Conservation (phyloP, 1,140 invertebrate species). For the Brachionus calyciflorus region DNA sequence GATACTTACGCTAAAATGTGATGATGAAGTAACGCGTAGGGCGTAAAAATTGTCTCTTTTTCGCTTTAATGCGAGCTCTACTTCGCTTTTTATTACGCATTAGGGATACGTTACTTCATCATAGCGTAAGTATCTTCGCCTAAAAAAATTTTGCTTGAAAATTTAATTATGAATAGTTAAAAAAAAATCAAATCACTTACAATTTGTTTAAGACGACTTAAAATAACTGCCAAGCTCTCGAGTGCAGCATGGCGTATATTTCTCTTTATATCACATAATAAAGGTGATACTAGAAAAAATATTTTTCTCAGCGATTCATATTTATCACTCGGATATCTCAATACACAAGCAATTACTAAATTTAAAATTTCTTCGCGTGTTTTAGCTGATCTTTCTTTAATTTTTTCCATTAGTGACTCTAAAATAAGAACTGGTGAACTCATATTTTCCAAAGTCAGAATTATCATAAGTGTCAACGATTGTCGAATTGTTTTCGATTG, state of each 20-base stretch:
- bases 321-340: constrained; percentile 76
- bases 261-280: constrained; percentile 69
- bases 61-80: no score
- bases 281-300: constrained; percentile 64
- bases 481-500: constrained; percentile 62
- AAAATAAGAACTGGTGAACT: constrained; percentile 66
- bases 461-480: constrained; percentile 64
- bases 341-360: constrained; percentile 71
- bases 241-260: constrained; percentile 74
- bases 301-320: constrained; percentile 68
- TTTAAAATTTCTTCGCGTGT: constrained; percentile 74
- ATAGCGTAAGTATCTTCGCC: no score
- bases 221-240: constrained; percentile 74
- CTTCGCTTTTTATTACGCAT: no score
- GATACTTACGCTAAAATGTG: no score
- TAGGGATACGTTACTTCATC: no score
- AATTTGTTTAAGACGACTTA: constrained; percentile 65
- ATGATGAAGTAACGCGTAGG: no score
- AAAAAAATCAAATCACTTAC: constrained; percentile 52
- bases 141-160: no score
- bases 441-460: constrained; percentile 68
- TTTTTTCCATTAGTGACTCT: constrained; percentile 66
- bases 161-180: constrained; percentile 48
- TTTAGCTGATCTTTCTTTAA: constrained; percentile 67
- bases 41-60: no score